Evolutionary conservation across 2,797 vertebrate genomes (phyloP), one percentile per base, ranked within the genome.

Genomic region (Protonibea diacanthus): DNA sequence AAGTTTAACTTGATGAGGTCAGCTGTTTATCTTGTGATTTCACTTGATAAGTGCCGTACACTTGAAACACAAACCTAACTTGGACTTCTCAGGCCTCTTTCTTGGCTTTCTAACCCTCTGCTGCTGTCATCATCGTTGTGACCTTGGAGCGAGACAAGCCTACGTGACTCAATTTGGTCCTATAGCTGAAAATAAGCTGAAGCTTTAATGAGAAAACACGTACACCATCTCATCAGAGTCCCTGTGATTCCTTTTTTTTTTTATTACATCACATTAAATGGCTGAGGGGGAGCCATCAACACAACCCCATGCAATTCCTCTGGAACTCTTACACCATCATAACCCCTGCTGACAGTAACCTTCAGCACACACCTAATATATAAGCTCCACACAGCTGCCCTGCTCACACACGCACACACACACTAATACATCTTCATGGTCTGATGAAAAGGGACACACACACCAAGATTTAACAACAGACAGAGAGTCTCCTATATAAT

Each of bases 321-420:
- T 62, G 48, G 69, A 66, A 69, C 21, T n/a, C 40, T 48, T 29
- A 74, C 15, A 58, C 12, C 29, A 29, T 66, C 61, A 63, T 45
- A 55, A 81, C 57, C 78, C 80, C 63, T 56, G 80, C 78, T 85
- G 87, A 88, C 87, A 80, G 82, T 71, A 81, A 87, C 85, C 81
- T 86, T 90, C 78, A 82, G 29, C 69, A 71, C 57, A 73, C 13
- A 68, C 17, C 69, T 69, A 61, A 74, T 58, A 67, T 27, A 83
- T 52, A 56, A 74, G 55, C 64, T 71, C 21, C 40, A 29, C 42
- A 40, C 56, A 58, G 75, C 60, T 61, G 45, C 57, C 29, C 49
- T 67, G 53, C 56, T 58, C 53, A 60, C 64, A 72, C 57, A 57
- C 56, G 71, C 29, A 63, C 23, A 14, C 53, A 60, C 57, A 60